Percentiles rank a stretch among this genome's conserved stretches.
Evolutionary conservation across 2,797 vertebrate species (phyloP).

Genomic region (Tenualosa ilisha): DNA sequence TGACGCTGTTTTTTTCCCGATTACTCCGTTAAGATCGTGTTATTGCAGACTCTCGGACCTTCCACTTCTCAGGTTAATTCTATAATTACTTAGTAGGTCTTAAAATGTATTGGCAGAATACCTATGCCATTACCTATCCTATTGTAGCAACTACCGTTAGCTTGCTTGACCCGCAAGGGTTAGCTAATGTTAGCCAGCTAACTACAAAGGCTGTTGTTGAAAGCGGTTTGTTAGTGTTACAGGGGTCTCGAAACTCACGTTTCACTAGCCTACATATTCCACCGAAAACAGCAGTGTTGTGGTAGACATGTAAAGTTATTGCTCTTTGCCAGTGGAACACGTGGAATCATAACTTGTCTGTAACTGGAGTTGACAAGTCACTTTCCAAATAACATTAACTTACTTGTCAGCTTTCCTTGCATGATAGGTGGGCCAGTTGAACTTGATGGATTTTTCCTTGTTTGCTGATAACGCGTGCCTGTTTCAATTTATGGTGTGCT

Average conservation of each 20-base stretch:
- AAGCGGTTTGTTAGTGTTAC: too few species aligned
- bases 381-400: neutral
- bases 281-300: neutral
- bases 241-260: neutral
- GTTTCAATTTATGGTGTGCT: too few species aligned
- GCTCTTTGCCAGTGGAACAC: neutral
- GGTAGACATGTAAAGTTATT: neutral
- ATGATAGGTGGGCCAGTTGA: too few species aligned
- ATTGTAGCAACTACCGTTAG: slow-evolving; percentile 6
- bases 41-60: neutral
- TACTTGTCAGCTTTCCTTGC: neutral
- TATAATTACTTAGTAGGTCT: neutral
- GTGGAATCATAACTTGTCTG: neutral
- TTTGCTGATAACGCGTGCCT: too few species aligned
- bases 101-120: neutral
- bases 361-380: slow-evolving; percentile 7
- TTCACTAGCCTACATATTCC: neutral
- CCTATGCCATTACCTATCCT: neutral
- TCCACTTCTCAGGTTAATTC: neutral
- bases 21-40: neutral
- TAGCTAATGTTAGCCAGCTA: slow-evolving; percentile 16
- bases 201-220: too few species aligned
- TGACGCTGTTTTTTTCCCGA: neutral
- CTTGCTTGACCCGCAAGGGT: neutral
- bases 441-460: too few species aligned